A percentile compares a stretch with the other conserved stretches of the same genome.
Conservation (phyloP, 1,140 invertebrate species). For the Trichonephila inaurata region DNA sequence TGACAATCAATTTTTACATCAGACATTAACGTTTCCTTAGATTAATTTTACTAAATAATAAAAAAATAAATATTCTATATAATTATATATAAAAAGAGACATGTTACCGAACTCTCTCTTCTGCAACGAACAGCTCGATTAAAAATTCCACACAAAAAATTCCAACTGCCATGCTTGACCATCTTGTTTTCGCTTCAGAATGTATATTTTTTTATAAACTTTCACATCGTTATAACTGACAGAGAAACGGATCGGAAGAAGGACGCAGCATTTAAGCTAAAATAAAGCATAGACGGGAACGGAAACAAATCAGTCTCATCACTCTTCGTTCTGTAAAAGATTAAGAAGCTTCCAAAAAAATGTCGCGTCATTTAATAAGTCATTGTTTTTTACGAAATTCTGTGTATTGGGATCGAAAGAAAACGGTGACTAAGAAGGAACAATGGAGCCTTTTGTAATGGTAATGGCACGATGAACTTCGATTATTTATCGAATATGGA, state of each 20-base stretch:
- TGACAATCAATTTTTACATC: no score
- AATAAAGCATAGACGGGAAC: no score
- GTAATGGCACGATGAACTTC: no score
- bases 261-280: no score
- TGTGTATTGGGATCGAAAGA: neutral
- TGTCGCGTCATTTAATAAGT: neutral
- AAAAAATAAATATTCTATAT: no score
- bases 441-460: neutral
- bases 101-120: neutral
- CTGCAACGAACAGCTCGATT: neutral
- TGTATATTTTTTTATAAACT: no score
- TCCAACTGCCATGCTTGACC: neutral
- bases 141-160: constrained; percentile 8
- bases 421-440: neutral
- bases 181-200: neutral
- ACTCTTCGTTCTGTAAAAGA: neutral
- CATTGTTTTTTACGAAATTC: neutral
- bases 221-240: no score
- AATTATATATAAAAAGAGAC: neutral
- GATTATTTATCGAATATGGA: no score
- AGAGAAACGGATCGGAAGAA: no score
- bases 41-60: no score
- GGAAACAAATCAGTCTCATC: neutral
- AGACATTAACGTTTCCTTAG: no score
- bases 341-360: neutral